Conservation (phyloP, 2,797 vertebrate species). For the Lepus townsendii region DNA sequence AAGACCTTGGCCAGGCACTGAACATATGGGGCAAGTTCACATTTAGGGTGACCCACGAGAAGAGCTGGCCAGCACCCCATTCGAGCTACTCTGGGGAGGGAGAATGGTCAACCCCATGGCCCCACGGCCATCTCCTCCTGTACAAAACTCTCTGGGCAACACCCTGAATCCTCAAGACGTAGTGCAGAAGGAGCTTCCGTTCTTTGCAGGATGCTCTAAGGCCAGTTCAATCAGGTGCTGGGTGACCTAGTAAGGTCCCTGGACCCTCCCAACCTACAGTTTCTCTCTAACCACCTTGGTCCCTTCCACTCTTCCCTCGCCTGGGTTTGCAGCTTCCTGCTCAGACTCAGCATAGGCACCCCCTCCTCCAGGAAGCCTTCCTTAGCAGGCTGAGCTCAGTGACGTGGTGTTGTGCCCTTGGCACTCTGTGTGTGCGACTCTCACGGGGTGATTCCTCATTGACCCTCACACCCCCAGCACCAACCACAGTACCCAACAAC, state of each 20-base stretch:
- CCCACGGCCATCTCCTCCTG: neutral
- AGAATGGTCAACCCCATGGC: neutral
- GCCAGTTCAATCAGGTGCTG: neutral
- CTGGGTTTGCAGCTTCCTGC: neutral
- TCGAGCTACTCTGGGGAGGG: neutral
- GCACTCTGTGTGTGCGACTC: neutral
- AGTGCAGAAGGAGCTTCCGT: neutral
- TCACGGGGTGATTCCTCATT: neutral
- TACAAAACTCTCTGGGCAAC: neutral
- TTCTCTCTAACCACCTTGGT: neutral
- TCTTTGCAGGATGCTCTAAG: neutral
- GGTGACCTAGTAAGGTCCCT: neutral
- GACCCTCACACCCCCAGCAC: neutral
- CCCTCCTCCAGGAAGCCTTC: conserved; percentile 5
- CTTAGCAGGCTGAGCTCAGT: neutral
- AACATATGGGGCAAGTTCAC: neutral
- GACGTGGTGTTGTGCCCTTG: neutral
- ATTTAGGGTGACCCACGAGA: neutral
- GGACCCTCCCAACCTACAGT: neutral
- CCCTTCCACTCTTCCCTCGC: neutral
- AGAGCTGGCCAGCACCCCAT: neutral
- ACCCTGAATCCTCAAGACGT: neutral
- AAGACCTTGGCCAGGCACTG: neutral
- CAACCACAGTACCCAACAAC: neutral
- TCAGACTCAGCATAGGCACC: neutral